A percentile compares a stretch with the other conserved stretches of the same genome.
These are phyloP conservation scores for Rhinatrema bivittatum DNA, from an alignment of 2,797 vertebrate genomes.

Conservation along the genomic window DNA sequence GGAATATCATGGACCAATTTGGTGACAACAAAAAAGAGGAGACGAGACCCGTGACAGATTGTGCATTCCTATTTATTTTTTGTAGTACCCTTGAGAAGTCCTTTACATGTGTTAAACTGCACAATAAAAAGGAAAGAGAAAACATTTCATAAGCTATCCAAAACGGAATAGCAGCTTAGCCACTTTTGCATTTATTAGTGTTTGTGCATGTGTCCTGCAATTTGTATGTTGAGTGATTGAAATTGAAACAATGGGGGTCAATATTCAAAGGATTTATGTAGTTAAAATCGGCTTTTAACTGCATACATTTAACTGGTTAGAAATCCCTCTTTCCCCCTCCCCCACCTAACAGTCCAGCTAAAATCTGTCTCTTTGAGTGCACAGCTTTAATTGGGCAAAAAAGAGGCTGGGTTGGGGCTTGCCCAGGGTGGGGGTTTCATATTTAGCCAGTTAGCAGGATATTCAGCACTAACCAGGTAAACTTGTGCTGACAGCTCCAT, in stretches of 20 bases:
- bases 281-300: no score
- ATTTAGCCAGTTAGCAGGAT: no score
- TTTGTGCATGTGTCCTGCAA: slow-evolving; percentile 5
- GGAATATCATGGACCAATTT: slow-evolving; percentile 32
- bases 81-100: slow-evolving; percentile 36
- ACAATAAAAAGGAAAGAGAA: slow-evolving; percentile 20
- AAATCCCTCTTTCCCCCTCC: no score
- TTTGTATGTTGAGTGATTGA: slow-evolving; percentile 17
- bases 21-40: slow-evolving; percentile 13
- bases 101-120: slow-evolving; percentile 20
- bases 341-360: no score
- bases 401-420: no score
- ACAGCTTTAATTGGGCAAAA: no score
- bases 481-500: no score
- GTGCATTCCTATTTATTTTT: slow-evolving; percentile 22
- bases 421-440: no score
- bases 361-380: no score
- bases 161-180: slow-evolving; percentile 11
- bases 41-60: not conserved
- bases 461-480: no score
- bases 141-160: slow-evolving; percentile 14
- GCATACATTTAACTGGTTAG: no score
- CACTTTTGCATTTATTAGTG: slow-evolving; percentile 25
- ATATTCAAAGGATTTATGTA: no score
- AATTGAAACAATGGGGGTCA: slow-evolving; percentile 20